Evolutionary conservation across 2,113 vertebrate species (phyloP).

Genomic region (Sorex fumeus): DNA sequence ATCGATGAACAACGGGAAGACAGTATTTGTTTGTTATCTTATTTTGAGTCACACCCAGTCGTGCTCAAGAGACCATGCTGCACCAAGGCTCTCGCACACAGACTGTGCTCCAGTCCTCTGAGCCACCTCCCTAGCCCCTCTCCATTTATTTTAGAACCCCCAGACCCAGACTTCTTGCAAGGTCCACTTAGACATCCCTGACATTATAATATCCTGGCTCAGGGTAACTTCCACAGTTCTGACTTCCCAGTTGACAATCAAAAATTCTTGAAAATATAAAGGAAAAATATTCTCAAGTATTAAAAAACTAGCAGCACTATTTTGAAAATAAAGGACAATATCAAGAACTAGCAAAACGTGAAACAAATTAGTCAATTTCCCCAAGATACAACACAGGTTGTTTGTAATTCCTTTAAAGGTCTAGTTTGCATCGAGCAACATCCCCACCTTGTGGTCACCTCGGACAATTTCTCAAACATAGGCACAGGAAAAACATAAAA

Average conservation of each 20-base stretch:
- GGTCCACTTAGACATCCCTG: neutral
- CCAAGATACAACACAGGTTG: neutral
- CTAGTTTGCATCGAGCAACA: slow-evolving; percentile 41
- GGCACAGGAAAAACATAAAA: neutral
- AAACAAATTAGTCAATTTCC: slow-evolving; percentile 12
- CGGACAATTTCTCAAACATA: neutral
- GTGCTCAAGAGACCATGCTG: no score
- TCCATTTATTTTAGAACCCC: neutral
- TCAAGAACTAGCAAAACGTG: neutral
- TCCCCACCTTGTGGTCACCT: slow-evolving; percentile 65
- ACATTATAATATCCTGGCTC: neutral
- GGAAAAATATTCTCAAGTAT: neutral
- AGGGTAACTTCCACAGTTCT: slow-evolving; percentile 6
- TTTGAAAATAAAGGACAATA: slow-evolving; percentile 64
- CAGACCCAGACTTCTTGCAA: slow-evolving; percentile 10
- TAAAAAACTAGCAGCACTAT: slow-evolving; percentile 35
- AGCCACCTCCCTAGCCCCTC: no score
- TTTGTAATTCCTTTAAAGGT: neutral
- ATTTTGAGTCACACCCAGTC: no score
- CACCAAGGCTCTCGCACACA: no score
- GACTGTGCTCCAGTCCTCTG: no score
- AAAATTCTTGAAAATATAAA: slow-evolving; percentile 19
- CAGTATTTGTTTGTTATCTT: no score
- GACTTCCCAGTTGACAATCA: slow-evolving; percentile 35
- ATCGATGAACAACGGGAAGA: no score